phyloP scores from a whole-genome alignment of 2,113 vertebrate genomes.

The Blennius ocellaris region DNA sequence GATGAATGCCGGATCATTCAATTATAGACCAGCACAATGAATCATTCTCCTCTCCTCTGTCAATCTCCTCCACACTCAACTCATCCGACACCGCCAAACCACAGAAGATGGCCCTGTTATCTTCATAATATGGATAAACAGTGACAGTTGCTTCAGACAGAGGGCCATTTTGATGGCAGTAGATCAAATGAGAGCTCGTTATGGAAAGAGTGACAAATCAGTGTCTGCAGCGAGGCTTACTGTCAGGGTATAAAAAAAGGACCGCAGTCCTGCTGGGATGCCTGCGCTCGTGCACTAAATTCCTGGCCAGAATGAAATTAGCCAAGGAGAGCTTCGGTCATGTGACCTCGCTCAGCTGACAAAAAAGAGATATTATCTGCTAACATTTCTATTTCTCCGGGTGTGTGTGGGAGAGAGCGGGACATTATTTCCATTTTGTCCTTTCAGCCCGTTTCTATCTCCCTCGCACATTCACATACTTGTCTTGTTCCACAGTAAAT shows the following conservation, averaged over 20 bases:
- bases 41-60: conserved; percentile 67
- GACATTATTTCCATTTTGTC: conserved; percentile 19
- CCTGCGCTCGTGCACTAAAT: conserved; percentile 22
- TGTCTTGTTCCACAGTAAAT: conserved; percentile 67
- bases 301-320: conserved; percentile 59
- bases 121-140: conserved; percentile 67
- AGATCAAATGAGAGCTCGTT: conserved; percentile 64
- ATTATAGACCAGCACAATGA: conserved; percentile 72
- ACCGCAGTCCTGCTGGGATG: conserved; percentile 21
- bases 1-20: conserved; percentile 69
- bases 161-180: conserved; percentile 46
- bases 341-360: conserved; percentile 62
- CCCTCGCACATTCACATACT: conserved; percentile 51
- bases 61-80: conserved; percentile 63
- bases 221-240: conserved; percentile 37
- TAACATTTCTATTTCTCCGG: conserved; percentile 35
- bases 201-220: conserved; percentile 60
- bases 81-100: conserved; percentile 65
- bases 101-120: conserved; percentile 59
- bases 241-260: conserved; percentile 19
- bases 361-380: conserved; percentile 39
- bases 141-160: conserved; percentile 55
- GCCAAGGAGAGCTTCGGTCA: conserved; percentile 41
- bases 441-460: conserved; percentile 30
- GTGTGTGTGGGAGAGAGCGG: conserved; percentile 8